These are phyloP conservation scores for Drosophila sordidula DNA, from an alignment of 2,888 invertebrate genomes.

Conservation along the genomic window DNA sequence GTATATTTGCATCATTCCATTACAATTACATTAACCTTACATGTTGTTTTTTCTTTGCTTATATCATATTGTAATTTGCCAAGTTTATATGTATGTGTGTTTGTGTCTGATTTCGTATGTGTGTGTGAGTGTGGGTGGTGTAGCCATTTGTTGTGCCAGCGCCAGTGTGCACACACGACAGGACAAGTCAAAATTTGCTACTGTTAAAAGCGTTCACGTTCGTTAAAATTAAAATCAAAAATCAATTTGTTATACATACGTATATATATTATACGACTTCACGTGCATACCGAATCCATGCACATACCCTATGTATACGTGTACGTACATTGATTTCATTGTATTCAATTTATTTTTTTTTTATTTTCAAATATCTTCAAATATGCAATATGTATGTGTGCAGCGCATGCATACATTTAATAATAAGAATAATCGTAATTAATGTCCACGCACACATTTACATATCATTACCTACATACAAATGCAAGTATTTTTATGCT, in stretches of 20 bases:
- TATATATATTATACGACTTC: constrained; percentile 14
- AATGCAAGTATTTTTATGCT: not conserved
- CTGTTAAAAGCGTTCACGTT: constrained; percentile 41
- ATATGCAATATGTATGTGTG: constrained; percentile 6
- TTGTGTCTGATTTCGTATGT: constrained; percentile 23
- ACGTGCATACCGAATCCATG: constrained; percentile 10
- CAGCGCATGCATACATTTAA: constrained; percentile 20
- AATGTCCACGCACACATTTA: constrained; percentile 12
- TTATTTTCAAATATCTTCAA: constrained; percentile 2
- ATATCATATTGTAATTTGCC: constrained; percentile 72
- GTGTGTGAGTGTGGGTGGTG: constrained; percentile 12
- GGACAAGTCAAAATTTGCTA: constrained; percentile 45
- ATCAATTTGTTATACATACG: constrained; percentile 5
- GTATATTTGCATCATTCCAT: constrained; percentile 64
- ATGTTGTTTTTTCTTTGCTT: constrained; percentile 53
- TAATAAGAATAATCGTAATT: constrained; percentile 16
- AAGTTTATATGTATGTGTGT: constrained; percentile 52
- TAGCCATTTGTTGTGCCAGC: constrained; percentile 9
- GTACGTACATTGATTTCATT: constrained; percentile 12
- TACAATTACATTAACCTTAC: constrained; percentile 52
- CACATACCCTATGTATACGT: constrained; percentile 16
- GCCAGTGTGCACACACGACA: constrained; percentile 20
- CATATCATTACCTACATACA: constrained; percentile 11
- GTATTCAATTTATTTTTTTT: constrained; percentile 2
- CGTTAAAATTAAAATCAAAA: constrained; percentile 26